Conservation (phyloP, 2,113 vertebrate genomes). For the Leptosomus discolor region DNA sequence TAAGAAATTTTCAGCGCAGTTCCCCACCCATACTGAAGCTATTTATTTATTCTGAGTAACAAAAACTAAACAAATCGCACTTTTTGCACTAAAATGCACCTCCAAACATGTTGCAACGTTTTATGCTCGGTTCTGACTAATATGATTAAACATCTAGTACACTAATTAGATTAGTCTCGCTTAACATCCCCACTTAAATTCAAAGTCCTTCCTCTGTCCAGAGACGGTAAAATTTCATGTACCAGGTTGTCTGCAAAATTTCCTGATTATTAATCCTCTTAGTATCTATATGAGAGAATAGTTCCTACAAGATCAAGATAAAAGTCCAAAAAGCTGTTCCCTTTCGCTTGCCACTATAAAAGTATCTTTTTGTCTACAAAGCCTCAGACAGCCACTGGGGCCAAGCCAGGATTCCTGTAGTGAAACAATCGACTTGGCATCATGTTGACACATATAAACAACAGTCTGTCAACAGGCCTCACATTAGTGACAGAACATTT, state of each 20-base stretch:
- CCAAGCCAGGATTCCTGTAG: constrained; percentile 83
- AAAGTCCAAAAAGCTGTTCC: constrained; percentile 63
- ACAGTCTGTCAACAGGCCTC: constrained; percentile 90
- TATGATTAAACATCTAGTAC: constrained; percentile 41
- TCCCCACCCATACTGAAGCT: background rate
- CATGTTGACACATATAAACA: constrained; percentile 84
- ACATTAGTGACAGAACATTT: constrained; percentile 88
- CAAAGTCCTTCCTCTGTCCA: constrained; percentile 24
- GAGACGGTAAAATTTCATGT: background rate
- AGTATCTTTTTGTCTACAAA: constrained; percentile 73
- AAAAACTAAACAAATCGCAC: background rate
- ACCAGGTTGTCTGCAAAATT: background rate
- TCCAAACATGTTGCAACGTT: background rate
- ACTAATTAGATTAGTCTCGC: constrained; percentile 52
- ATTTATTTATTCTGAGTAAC: background rate
- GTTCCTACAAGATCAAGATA: constrained; percentile 33
- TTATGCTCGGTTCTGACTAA: constrained; percentile 3
- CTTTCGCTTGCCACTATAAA: constrained; percentile 40
- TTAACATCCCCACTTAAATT: constrained; percentile 33
- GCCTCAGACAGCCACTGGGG: constrained; percentile 78
- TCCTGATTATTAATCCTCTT: constrained; percentile 19
- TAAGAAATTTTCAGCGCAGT: background rate
- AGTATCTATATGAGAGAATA: background rate
- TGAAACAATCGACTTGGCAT: constrained; percentile 82
- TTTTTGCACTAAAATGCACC: background rate